phyloP scores from a whole-genome alignment of 2,113 vertebrate genomes.

The Ictidomys tridecemlineatus region DNA sequence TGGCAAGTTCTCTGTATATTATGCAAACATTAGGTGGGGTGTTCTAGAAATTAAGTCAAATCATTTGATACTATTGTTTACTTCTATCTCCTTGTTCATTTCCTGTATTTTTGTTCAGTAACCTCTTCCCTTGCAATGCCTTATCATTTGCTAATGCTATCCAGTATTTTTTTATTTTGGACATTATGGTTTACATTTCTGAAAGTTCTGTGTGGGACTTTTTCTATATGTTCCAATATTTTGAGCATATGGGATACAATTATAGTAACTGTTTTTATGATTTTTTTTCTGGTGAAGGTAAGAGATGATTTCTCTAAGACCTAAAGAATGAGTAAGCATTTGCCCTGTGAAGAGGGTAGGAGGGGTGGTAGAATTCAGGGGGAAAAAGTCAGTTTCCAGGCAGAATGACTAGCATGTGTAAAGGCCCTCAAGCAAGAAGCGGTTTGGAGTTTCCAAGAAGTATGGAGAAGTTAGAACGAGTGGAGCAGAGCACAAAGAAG shows the following conservation, averaged over 20 bases:
- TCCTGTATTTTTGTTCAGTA: background rate
- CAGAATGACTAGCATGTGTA: background rate
- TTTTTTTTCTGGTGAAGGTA: background rate
- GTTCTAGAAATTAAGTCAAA: background rate
- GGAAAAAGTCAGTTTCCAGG: background rate
- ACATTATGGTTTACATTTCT: background rate
- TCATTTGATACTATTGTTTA: background rate
- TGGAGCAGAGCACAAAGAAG: background rate
- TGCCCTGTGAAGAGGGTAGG: background rate
- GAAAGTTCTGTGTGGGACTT: background rate
- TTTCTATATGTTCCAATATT: background rate
- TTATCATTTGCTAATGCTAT: background rate
- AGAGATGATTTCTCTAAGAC: background rate
- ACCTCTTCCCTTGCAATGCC: background rate
- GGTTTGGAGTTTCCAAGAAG: constrained; percentile 6
- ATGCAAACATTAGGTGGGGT: background rate
- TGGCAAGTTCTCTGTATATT: background rate
- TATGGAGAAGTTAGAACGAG: background rate
- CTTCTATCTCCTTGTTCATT: background rate
- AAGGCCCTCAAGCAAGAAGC: background rate
- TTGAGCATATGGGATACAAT: background rate
- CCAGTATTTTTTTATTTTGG: background rate
- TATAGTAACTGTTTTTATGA: background rate
- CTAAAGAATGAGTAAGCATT: constrained; percentile 12
- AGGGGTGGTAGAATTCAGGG: background rate